A percentile compares a stretch with the other conserved stretches of the same genome.
These are phyloP conservation scores for Drosophila anceps DNA, from an alignment of 2,888 invertebrate genomes.

Conservation along the genomic window DNA sequence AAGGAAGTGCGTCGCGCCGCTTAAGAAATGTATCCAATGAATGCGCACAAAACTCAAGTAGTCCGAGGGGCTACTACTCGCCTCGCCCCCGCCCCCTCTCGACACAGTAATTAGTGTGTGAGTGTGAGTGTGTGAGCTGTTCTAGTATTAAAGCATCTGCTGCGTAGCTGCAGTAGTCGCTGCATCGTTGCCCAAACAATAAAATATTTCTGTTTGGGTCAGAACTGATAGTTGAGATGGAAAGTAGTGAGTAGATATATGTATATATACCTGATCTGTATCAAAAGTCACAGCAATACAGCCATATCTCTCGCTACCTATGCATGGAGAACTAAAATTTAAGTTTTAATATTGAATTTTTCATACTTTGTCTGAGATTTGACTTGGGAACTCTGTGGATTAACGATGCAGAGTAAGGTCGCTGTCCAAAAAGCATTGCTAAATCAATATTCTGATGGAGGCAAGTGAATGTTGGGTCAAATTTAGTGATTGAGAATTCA, in stretches of 20 bases:
- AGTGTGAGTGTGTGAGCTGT: background rate
- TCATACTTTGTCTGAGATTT: too few relatives aligned
- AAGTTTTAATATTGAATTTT: too few relatives aligned
- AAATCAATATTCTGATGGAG: too few relatives aligned
- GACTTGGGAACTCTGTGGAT: too few relatives aligned
- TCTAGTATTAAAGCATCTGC: conserved; percentile 26
- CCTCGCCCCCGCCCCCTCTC: background rate
- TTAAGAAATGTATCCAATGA: conserved; percentile 67
- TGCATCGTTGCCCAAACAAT: background rate
- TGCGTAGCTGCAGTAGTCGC: conserved; percentile 30
- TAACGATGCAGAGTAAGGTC: too few relatives aligned
- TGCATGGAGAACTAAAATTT: too few relatives aligned
- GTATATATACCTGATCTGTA: background rate
- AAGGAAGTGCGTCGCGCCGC: conserved; percentile 71
- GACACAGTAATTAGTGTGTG: conserved; percentile 21
- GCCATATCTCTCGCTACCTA: background rate
- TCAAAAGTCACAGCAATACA: background rate
- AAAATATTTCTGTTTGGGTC: background rate
- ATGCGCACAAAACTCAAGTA: conserved; percentile 66
- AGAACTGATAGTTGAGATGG: background rate
- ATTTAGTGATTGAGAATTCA: too few relatives aligned
- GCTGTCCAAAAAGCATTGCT: too few relatives aligned
- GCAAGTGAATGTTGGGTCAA: too few relatives aligned
- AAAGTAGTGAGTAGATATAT: background rate
- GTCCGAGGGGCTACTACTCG: conserved; percentile 21